Base-by-base conservation (phyloP, 2,797 vertebrate genomes). In the Carapus acus region DNA sequence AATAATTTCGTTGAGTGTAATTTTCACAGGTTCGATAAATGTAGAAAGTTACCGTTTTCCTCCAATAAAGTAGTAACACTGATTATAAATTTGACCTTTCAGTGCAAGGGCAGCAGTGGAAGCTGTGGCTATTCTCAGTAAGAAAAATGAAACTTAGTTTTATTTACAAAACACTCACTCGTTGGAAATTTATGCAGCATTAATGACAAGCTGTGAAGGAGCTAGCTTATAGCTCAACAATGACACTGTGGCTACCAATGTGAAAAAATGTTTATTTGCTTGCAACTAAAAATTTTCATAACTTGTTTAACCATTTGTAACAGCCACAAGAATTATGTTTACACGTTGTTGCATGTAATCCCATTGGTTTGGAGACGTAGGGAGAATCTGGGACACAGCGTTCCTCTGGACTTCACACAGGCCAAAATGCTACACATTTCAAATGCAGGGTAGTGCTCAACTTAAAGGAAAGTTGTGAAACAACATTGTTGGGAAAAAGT, bases 401-500 rank as follows among this genome's bases (percentile, higher is more conserved):
- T 12, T 20, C 18, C 17, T 29, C 21, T 41, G 7, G 20, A 43
- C 39, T 23, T 2, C 15, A 37, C 20, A 29, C 38, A 18, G n/a
- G n/a, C 13, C 6, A 22, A n/a, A 21, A 65, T 4, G 21, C 5
- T 3, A 58, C 20, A 1, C 17, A 24, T 8, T 23, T 15, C 40
- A 49, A 27, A 34, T 29, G 18, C 24, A 17, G 17, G 34, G 15
- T 33, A 53, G 42, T 51, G 31, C n/a, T 38, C 52, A 40, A 65
- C 49, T 42, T 2, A 53, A 49, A 17, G 51, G 36, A 64, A 8
- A 55, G 33, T 49, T 49, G 11, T 44, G 37, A 57, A 47, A 60
- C 54, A 13, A 23, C 37, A 51, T 19, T 11, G 9, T 58, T 33
- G 29, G 43, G 18, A 46, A 49, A 45, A 71, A 14, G 11, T 57